phyloP scores from a whole-genome alignment of 1,140 invertebrate species.

The Campoletis sonorensis region DNA sequence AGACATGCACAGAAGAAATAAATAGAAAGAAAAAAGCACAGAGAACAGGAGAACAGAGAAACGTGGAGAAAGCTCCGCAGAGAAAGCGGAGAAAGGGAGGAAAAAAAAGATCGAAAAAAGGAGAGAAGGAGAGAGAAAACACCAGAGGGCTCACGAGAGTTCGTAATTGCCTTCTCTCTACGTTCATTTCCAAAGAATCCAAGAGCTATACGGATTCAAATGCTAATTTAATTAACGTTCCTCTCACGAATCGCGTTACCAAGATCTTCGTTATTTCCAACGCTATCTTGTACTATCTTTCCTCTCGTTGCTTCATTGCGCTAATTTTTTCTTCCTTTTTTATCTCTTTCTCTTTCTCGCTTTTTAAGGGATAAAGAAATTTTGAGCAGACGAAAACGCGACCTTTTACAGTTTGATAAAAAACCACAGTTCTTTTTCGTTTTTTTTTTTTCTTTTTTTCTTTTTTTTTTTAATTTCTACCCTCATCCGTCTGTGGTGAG shows the following conservation, averaged over 20 bases:
- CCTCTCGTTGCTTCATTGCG: background rate
- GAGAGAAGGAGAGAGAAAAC: background rate
- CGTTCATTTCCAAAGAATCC: conserved; percentile 6
- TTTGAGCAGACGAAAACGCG: background rate
- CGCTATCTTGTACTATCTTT: background rate
- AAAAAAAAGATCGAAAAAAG: too few species aligned
- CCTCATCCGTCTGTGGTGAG: too few species aligned
- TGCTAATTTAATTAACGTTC: conserved; percentile 33
- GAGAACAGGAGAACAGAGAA: too few species aligned
- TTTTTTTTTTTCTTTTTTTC: too few species aligned
- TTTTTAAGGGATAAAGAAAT: background rate
- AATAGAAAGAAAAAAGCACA: too few species aligned
- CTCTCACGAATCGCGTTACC: conserved; percentile 22
- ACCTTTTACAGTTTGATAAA: background rate
- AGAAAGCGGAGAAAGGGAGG: background rate
- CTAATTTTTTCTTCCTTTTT: background rate
- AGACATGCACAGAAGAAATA: too few species aligned
- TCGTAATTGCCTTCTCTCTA: conserved; percentile 24
- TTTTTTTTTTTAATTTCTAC: too few species aligned
- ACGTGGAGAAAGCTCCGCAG: background rate
- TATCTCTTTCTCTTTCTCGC: background rate
- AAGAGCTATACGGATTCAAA: conserved; percentile 28
- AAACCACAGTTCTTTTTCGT: background rate
- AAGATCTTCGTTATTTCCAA: conserved; percentile 19
- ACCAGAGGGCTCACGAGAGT: background rate